Evolutionary conservation across 1,140 invertebrate genomes (phyloP).

Genomic region (Chlorops oryzae): DNA sequence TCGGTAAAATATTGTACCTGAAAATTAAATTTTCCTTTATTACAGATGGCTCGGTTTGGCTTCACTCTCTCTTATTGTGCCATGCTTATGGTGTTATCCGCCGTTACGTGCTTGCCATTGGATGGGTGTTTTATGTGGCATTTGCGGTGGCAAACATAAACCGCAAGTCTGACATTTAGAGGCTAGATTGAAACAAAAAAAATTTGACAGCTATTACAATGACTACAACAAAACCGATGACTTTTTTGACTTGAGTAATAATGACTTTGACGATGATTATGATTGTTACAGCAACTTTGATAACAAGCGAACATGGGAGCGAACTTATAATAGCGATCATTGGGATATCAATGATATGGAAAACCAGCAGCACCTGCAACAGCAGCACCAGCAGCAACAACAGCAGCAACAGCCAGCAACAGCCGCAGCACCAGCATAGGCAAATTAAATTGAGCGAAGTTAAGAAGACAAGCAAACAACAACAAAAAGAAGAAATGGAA

Average conservation of each 20-base stretch:
- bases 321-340: too few relatives aligned
- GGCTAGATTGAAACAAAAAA: conserved; percentile 46
- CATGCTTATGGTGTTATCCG: conserved; percentile 89
- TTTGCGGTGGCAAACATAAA: conserved; percentile 79
- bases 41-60: conserved; percentile 76
- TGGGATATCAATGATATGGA: conserved; percentile 7
- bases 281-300: too few relatives aligned
- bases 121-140: conserved; percentile 68
- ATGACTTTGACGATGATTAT: too few relatives aligned
- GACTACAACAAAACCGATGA: neutral
- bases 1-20: neutral
- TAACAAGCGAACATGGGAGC: too few relatives aligned
- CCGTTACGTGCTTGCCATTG: conserved; percentile 78
- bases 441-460: neutral
- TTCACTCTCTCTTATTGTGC: conserved; percentile 79
- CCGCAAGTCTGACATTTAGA: conserved; percentile 52
- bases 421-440: conserved; percentile 1
- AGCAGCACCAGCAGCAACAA: conserved; percentile 11
- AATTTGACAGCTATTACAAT: conserved; percentile 17
- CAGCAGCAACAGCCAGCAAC: conserved; percentile 8
- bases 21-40: conserved; percentile 14
- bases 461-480: neutral
- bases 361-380: conserved; percentile 5
- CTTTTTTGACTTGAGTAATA: too few relatives aligned
- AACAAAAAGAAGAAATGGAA: neutral